Conservation (phyloP, 2,113 vertebrate species). For the Corydoras maculifer region DNA sequence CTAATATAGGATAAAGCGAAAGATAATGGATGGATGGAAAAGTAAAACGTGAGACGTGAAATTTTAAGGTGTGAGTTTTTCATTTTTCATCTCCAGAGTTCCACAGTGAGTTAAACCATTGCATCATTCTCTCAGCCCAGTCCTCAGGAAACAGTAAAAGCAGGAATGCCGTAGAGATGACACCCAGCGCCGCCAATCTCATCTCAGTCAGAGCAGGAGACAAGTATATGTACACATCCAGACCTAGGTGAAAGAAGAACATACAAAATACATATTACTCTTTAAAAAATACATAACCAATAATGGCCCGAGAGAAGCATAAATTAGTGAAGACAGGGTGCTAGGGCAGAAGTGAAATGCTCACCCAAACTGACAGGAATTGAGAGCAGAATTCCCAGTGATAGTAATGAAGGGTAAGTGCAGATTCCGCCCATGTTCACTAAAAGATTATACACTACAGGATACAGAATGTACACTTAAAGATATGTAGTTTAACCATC, state of each 20-base stretch:
- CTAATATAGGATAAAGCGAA: no score
- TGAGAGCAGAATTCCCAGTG: slow-evolving; percentile 46
- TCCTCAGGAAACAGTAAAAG: slow-evolving; percentile 49
- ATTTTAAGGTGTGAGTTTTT: no score
- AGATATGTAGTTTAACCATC: background rate
- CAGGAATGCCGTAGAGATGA: slow-evolving; percentile 47
- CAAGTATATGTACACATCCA: slow-evolving; percentile 32
- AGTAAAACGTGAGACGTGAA: no score
- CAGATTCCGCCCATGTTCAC: slow-evolving; percentile 45
- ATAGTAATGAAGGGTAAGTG: slow-evolving; percentile 44
- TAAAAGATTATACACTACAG: slow-evolving; percentile 45
- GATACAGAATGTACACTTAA: background rate
- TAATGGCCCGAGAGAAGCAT: no score
- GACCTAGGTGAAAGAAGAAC: slow-evolving; percentile 29
- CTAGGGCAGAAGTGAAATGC: no score
- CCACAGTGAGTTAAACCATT: slow-evolving; percentile 40
- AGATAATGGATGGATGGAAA: no score
- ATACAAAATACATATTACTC: slow-evolving; percentile 1
- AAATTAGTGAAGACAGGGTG: background rate
- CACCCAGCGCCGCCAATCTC: slow-evolving; percentile 37
- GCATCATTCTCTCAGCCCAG: slow-evolving; percentile 45
- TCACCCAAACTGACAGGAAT: slow-evolving; percentile 51
- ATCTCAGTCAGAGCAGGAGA: slow-evolving; percentile 39
- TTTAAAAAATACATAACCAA: background rate
- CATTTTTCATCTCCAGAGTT: slow-evolving; percentile 27